phyloP scores from a whole-genome alignment of 2,888 invertebrate species.

The Oxystoma pomonae region DNA sequence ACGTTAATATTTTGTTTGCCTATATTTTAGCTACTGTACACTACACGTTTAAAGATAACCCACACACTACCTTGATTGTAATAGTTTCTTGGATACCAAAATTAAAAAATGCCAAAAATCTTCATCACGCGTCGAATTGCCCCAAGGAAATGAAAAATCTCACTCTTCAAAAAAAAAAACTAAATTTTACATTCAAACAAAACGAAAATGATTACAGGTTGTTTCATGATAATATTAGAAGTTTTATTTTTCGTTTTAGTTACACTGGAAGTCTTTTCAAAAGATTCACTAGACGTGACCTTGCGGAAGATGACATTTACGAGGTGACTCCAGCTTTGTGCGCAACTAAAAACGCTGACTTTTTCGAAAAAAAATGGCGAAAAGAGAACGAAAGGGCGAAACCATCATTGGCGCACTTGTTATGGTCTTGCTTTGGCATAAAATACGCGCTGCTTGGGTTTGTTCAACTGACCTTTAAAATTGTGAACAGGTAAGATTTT shows the following conservation, averaged over 20 bases:
- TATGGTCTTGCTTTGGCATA: constrained; percentile 19
- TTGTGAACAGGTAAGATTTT: not conserved
- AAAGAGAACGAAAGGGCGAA: constrained; percentile 27
- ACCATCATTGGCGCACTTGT: constrained; percentile 22
- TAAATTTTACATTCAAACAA: not conserved
- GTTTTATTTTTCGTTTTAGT: constrained; percentile 49
- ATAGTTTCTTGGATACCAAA: no score
- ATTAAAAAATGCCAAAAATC: no score
- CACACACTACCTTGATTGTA: no score
- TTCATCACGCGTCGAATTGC: no score
- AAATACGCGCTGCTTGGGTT: constrained; percentile 17
- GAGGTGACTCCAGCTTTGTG: constrained; percentile 49
- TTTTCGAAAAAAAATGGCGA: constrained; percentile 41
- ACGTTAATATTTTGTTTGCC: no score
- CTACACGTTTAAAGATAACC: not conserved
- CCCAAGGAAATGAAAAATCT: not conserved
- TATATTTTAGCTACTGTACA: not conserved
- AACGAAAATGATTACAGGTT: not conserved
- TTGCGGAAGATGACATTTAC: constrained; percentile 60
- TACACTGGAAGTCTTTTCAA: constrained; percentile 65
- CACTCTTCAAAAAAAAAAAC: no score
- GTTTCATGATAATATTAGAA: not conserved
- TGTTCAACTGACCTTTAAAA: not conserved
- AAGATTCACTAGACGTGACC: constrained; percentile 58
- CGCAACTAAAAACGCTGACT: constrained; percentile 35